Base-by-base conservation (phyloP, 1,140 invertebrate genomes). In the Drosophila obscura region DNA sequence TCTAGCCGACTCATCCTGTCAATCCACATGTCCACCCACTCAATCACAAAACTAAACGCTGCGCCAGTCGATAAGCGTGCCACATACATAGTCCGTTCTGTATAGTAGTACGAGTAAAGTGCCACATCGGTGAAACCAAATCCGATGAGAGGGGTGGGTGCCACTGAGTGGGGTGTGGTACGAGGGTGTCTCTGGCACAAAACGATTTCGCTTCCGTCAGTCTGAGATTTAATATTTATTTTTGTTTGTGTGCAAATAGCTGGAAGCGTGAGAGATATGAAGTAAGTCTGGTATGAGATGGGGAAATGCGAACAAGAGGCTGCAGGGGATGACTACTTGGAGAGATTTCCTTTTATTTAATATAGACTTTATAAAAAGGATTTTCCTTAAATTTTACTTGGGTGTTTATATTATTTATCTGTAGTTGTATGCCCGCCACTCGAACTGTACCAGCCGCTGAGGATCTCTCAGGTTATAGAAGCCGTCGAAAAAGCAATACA, bases 191-290 rank as follows among this genome's bases (percentile, higher is more conserved):
- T 63, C 45, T 58, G 60, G 39, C 73, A 66, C 62, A 76, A 80
- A 90, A 81, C 73, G 87, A 76, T 90, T 84, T 81, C 67, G 71
- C 60, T 73, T 75, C 78, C 64, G 67, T 75, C 67, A 78, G 80
- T 66, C 84, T 63, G 82, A 85, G 83, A 88, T 80, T 88, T 88
- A 88, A 88, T 88, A 88, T 88, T 88, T 88, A 88, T 88, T 88
- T 88, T 88, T 88, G 83, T 88, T 88, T 88, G 83, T 88, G 83
- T 88, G 83, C 83, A 88, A 88, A 88, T 88, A 88, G 83, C 83
- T 88, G 83, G 83, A 88, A 88, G 83, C 83, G 52, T 31, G 73
- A 77, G 78, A 77, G 57, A 77, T 76, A 75, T 55, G 62, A 50
- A 39, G 39, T 28, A 50, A 67, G 35, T 26, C 5, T 22, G 49